Percentiles rank a stretch among this genome's conserved stretches.
Conservation (phyloP, 1,140 invertebrate genomes). For the Solenopsis fugax region DNA sequence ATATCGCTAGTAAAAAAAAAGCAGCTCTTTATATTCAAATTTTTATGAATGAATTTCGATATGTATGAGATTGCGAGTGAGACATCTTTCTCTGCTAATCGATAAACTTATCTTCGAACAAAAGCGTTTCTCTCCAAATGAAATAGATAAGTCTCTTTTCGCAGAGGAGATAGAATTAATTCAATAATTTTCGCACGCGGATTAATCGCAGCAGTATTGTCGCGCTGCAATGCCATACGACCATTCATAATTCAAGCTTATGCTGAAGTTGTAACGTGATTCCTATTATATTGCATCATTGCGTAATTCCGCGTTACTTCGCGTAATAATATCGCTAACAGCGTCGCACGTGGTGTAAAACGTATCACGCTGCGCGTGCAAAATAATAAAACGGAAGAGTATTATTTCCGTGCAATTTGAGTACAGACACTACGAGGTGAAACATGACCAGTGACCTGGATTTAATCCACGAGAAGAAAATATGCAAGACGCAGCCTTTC, state of each 20-base stretch:
- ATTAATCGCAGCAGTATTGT: neutral
- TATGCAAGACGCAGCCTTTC: neutral
- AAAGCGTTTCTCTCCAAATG: too few relatives aligned
- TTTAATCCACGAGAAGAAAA: slow-evolving; percentile 46
- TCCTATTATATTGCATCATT: slow-evolving; percentile 47
- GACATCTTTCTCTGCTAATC: neutral
- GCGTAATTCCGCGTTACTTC: slow-evolving; percentile 39
- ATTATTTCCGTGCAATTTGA: slow-evolving; percentile 57
- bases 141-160: neutral
- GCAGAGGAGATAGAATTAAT: neutral
- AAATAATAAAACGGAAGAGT: slow-evolving; percentile 29
- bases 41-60: neutral
- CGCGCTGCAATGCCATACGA: slow-evolving; percentile 9
- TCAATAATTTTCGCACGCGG: neutral
- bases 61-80: neutral
- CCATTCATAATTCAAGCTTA: slow-evolving; percentile 49
- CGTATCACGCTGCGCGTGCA: neutral
- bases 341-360: slow-evolving; percentile 18
- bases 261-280: slow-evolving; percentile 49
- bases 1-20: neutral
- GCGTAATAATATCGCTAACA: slow-evolving; percentile 52
- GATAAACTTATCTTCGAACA: neutral
- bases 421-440: slow-evolving; percentile 11
- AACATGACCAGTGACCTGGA: slow-evolving; percentile 49
- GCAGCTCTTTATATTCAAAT: neutral